Conservation (phyloP, 2,113 vertebrate species). For the human region GRCh38 chr9:98313501-98314000, state of each 20-base stretch:
- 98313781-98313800: not conserved
- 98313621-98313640: not conserved
- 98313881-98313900: not conserved
- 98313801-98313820: not conserved
- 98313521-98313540: not conserved
- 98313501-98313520: not conserved
- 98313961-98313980: not conserved
- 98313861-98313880: not conserved
- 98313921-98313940: not conserved
- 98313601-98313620: not conserved
- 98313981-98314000: not conserved
- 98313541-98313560: not conserved
- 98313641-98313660: not conserved
- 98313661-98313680: not conserved
- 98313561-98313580: not conserved
- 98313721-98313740: not conserved
- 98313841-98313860: not conserved
- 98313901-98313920: not conserved
- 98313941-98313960: not conserved
- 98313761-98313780: not conserved
- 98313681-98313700: not conserved
- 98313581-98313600: not conserved
- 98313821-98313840: not conserved
- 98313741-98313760: not conserved
- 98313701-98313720: not conserved